Evolutionary conservation across 2,113 vertebrate species (phyloP).

Genomic region (Tursiops truncatus): DNA sequence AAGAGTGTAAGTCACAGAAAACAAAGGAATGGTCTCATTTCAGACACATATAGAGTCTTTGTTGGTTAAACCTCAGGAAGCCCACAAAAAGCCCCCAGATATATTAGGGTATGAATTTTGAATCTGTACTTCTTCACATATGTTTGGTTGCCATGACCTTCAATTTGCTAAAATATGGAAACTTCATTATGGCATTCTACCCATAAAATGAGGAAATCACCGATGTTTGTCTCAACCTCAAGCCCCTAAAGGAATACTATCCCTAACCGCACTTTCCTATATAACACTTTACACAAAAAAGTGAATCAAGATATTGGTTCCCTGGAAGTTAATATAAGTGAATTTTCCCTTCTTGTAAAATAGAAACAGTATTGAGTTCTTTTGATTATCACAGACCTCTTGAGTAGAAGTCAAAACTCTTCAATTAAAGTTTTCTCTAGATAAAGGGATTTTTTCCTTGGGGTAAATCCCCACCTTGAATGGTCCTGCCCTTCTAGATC

Average conservation of each 20-base stretch:
- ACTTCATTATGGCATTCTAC: constrained; percentile 59
- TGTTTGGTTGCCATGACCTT: constrained; percentile 51
- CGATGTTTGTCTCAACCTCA: constrained; percentile 17
- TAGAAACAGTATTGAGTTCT: neutral
- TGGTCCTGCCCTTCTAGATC: neutral
- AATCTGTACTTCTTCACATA: constrained; percentile 44
- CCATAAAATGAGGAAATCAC: constrained; percentile 58
- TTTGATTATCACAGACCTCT: constrained; percentile 29
- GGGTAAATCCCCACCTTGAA: neutral
- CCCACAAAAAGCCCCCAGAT: neutral
- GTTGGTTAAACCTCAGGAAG: neutral
- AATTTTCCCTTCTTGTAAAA: constrained; percentile 56
- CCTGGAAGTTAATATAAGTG: constrained; percentile 38
- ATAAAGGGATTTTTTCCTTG: neutral
- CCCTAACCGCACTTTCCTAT: constrained; percentile 35
- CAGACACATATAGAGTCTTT: neutral
- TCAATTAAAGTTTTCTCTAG: neutral
- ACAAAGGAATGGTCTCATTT: neutral
- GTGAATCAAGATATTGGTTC: constrained; percentile 20
- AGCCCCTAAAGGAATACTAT: constrained; percentile 41
- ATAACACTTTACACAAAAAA: neutral
- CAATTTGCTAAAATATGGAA: constrained; percentile 69
- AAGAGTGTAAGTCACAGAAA: neutral
- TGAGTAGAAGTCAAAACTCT: constrained; percentile 22
- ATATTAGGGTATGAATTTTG: constrained; percentile 55